Evolutionary conservation across 92 coral and sea anemone species (phyloP).

Genomic region (Siderastrea radians): DNA sequence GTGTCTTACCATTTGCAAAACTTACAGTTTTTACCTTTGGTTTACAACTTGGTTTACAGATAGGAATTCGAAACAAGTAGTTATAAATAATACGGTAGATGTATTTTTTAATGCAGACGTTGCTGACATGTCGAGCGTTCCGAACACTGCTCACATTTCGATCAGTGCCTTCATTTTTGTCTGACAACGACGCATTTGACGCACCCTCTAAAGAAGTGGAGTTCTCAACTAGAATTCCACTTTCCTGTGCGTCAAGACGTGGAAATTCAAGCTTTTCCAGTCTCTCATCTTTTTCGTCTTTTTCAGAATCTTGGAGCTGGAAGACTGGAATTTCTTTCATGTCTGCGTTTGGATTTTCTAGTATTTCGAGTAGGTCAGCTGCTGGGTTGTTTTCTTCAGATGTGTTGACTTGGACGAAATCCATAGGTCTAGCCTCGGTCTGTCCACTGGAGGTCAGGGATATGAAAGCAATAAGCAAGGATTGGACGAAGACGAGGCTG

Average conservation of each 20-base stretch:
- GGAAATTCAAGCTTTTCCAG: not conserved
- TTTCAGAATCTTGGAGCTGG: not conserved
- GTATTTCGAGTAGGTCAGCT: not conserved
- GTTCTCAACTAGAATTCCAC: not conserved
- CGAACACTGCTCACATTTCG: not conserved
- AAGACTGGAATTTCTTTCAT: not conserved
- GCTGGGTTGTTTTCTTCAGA: not conserved
- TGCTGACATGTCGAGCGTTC: not conserved
- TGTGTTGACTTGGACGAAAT: not conserved
- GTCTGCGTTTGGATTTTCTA: not conserved
- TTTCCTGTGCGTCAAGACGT: not conserved
- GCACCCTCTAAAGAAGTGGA: not conserved
- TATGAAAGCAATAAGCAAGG: too few species aligned
- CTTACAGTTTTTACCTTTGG: not conserved
- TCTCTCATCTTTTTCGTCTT: not conserved
- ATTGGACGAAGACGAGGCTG: too few species aligned
- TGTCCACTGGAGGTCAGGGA: not conserved
- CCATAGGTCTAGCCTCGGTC: conserved; percentile 2
- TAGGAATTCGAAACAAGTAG: too few species aligned
- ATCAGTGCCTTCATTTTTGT: not conserved
- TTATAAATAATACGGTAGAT: too few species aligned
- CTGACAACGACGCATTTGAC: not conserved
- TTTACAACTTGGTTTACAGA: too few species aligned
- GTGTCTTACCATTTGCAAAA: conserved; percentile 1
- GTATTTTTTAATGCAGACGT: not conserved